phyloP scores from a whole-genome alignment of 1,140 invertebrate species.

The Nephila pilipes region DNA sequence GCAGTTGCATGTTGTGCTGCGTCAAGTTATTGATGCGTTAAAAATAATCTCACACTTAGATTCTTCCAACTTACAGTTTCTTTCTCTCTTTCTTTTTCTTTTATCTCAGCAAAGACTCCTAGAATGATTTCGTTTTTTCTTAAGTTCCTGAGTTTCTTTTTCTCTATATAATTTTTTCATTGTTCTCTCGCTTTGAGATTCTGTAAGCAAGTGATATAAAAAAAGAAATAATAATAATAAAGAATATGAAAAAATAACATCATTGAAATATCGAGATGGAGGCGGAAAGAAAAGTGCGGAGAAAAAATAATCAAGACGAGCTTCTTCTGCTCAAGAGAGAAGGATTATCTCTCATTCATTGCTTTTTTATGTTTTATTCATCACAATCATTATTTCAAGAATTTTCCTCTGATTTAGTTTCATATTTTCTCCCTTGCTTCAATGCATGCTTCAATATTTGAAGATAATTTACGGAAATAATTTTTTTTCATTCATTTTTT shows the following conservation, averaged over 20 bases:
- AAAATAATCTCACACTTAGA: conserved; percentile 72
- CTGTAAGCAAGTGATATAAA: conserved; percentile 43
- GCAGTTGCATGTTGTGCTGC: conserved; percentile 47
- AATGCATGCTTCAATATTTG: not conserved
- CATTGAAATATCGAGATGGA: conserved; percentile 22
- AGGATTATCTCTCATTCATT: conserved; percentile 31
- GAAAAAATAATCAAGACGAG: not conserved
- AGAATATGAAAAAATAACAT: not conserved
- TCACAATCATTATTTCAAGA: conserved; percentile 61
- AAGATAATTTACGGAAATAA: too few relatives aligned
- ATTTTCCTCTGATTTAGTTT: conserved; percentile 59
- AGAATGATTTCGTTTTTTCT: conserved; percentile 27
- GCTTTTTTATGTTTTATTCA: conserved; percentile 67
- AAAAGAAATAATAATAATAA: conserved; percentile 44
- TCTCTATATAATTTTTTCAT: not conserved
- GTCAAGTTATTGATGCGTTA: conserved; percentile 65
- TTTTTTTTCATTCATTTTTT: not conserved
- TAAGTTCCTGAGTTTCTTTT: not conserved
- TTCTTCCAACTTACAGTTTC: not conserved
- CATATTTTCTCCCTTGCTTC: not conserved
- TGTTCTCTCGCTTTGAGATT: not conserved
- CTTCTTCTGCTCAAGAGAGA: not conserved
- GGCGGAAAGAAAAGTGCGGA: not conserved
- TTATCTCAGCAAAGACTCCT: not conserved
- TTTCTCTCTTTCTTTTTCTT: not conserved